phyloP scores from a whole-genome alignment of 2,888 invertebrate species.

The Drosophila greeni region DNA sequence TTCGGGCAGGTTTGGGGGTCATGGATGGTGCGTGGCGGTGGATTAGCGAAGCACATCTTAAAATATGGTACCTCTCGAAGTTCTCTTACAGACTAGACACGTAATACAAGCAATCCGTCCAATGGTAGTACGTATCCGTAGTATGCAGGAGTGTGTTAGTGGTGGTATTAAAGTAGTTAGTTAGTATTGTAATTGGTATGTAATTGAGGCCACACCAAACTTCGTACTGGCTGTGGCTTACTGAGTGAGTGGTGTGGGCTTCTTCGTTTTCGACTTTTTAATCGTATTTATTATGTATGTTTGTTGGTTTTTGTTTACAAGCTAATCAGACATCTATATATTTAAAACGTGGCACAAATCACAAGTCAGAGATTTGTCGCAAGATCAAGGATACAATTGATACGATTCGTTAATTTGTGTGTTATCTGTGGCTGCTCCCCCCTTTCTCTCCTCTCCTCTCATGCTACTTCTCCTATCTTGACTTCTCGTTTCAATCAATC shows the following conservation, averaged over 20 bases:
- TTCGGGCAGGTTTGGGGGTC: conserved; percentile 23
- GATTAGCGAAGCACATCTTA: conserved; percentile 36
- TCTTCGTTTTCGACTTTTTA: conserved; percentile 43
- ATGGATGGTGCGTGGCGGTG: conserved; percentile 33
- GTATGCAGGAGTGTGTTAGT: conserved; percentile 33
- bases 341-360: conserved; percentile 74
- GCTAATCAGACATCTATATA: conserved; percentile 75
- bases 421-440: conserved; percentile 27
- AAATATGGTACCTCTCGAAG: conserved; percentile 38
- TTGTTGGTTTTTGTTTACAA: conserved; percentile 47
- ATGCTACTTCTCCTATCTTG: conserved; percentile 3
- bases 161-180: conserved; percentile 53
- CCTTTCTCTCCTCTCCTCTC: background rate
- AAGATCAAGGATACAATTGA: conserved; percentile 72
- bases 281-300: conserved; percentile 42
- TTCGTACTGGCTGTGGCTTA: conserved; percentile 45
- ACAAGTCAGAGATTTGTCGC: conserved; percentile 73
- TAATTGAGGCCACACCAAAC: conserved; percentile 48
- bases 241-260: conserved; percentile 36
- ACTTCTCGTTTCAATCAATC: conserved; percentile 30
- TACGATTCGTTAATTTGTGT: conserved; percentile 62
- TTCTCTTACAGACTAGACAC: conserved; percentile 58
- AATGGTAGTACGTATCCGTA: conserved; percentile 44
- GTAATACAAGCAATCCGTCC: conserved; percentile 42
- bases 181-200: conserved; percentile 63